phyloP scores from a whole-genome alignment of 2,888 invertebrate species.

The Leptopilina drosophilae region DNA sequence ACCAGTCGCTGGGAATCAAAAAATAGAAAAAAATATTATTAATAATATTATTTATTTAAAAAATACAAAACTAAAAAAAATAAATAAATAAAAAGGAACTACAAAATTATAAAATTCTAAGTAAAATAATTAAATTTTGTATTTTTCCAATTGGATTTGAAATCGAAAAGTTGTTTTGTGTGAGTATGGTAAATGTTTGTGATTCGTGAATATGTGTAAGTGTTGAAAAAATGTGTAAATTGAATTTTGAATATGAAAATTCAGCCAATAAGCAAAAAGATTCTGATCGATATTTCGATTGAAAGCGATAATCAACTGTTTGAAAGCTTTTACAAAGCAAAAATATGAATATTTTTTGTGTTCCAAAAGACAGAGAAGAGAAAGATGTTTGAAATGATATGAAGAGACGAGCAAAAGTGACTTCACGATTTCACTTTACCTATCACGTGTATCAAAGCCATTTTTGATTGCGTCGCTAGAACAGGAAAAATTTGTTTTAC shows the following conservation, averaged over 20 bases:
- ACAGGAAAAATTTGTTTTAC: constrained; percentile 73
- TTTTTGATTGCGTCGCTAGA: constrained; percentile 75
- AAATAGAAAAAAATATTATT: too few relatives aligned
- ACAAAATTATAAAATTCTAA: too few relatives aligned
- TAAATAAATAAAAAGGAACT: too few relatives aligned
- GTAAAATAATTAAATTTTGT: too few relatives aligned
- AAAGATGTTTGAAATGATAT: constrained; percentile 52
- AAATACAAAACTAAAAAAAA: too few relatives aligned
- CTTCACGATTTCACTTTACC: constrained; percentile 73
- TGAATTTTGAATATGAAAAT: constrained; percentile 46
- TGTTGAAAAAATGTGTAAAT: constrained; percentile 34
- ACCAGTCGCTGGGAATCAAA: too few relatives aligned
- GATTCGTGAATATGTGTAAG: constrained; percentile 33
- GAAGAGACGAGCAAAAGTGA: constrained; percentile 60
- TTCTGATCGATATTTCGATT: constrained; percentile 38
- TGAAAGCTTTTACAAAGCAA: constrained; percentile 47
- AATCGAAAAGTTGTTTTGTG: too few relatives aligned
- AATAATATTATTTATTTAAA: too few relatives aligned
- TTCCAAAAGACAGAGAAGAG: constrained; percentile 50
- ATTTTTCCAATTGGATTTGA: too few relatives aligned
- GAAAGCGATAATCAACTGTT: constrained; percentile 51
- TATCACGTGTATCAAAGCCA: constrained; percentile 76
- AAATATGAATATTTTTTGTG: constrained; percentile 44
- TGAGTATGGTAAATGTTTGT: not conserved
- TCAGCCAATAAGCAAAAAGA: constrained; percentile 38